These are phyloP conservation scores for Echinops telfairi DNA, from an alignment of 2,113 vertebrate species.

Conservation along the genomic window DNA sequence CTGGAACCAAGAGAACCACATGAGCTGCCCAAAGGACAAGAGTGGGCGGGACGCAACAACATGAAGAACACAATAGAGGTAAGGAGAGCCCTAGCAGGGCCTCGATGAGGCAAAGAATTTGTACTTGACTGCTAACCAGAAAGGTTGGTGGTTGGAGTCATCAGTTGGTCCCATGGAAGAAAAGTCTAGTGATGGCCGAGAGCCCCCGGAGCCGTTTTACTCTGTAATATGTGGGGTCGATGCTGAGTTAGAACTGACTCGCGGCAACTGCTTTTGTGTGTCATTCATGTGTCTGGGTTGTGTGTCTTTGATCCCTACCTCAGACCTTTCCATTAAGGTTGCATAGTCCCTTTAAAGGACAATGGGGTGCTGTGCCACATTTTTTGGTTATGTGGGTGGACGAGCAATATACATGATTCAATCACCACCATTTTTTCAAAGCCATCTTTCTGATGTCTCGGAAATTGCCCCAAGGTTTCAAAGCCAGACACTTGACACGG, in stretches of 20 bases:
- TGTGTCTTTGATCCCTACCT: not conserved
- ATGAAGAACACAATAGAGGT: not conserved
- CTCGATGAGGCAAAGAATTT: not conserved
- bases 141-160: not conserved
- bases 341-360: not conserved
- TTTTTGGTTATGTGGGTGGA: not conserved
- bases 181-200: not conserved
- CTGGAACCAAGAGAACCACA: no score
- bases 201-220: not conserved
- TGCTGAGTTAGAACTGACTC: not conserved
- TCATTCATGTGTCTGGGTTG: not conserved
- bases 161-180: not conserved
- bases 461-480: not conserved
- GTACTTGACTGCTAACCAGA: not conserved
- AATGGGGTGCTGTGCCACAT: not conserved
- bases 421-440: not conserved
- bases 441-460: constrained; percentile 1
- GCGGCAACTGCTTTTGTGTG: not conserved
- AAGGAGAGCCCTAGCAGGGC: no score
- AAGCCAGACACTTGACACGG: not conserved
- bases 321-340: not conserved
- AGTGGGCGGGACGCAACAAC: not conserved
- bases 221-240: not conserved
- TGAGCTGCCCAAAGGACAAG: not conserved
- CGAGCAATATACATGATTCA: not conserved